Percentiles rank a stretch among this genome's conserved stretches.
These are phyloP conservation scores for Malacosoma neustria DNA, from an alignment of 2,888 invertebrate species.

Conservation along the genomic window DNA sequence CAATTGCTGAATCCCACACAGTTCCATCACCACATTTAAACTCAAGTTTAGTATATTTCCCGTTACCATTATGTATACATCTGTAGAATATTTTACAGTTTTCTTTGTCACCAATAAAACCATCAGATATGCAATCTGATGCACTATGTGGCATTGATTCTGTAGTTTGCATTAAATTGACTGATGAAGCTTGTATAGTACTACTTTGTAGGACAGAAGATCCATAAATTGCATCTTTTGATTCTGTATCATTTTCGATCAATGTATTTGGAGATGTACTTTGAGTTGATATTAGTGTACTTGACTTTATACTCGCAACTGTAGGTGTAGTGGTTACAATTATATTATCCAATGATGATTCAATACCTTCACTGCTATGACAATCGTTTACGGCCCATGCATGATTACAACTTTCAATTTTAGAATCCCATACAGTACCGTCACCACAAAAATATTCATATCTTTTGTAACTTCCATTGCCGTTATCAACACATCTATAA, in stretches of 20 bases:
- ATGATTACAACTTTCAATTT: slow-evolving; percentile 74
- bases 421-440: slow-evolving; percentile 77
- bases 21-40: slow-evolving; percentile 75
- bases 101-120: slow-evolving; percentile 8
- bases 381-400: slow-evolving; percentile 55
- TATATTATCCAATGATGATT: slow-evolving; percentile 11
- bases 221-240: slow-evolving; percentile 24
- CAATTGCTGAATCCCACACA: slow-evolving; percentile 72
- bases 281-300: slow-evolving; percentile 12
- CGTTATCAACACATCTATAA: slow-evolving; percentile 78
- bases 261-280: slow-evolving; percentile 8
- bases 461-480: slow-evolving; percentile 54
- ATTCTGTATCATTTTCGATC: slow-evolving; percentile 12
- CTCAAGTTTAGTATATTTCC: slow-evolving; percentile 57
- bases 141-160: slow-evolving; percentile 7
- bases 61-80: slow-evolving; percentile 68
- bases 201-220: slow-evolving; percentile 9
- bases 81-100: slow-evolving; percentile 75
- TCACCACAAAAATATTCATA: slow-evolving; percentile 75
- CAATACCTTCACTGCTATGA: slow-evolving; percentile 17
- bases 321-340: slow-evolving; percentile 12
- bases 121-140: slow-evolving; percentile 11
- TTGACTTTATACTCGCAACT: slow-evolving; percentile 16
- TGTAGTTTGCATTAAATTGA: neutral
- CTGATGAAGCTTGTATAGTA: slow-evolving; percentile 13